phyloP scores from a whole-genome alignment of 2,888 invertebrate species.

The Shargacucullia verbasci region DNA sequence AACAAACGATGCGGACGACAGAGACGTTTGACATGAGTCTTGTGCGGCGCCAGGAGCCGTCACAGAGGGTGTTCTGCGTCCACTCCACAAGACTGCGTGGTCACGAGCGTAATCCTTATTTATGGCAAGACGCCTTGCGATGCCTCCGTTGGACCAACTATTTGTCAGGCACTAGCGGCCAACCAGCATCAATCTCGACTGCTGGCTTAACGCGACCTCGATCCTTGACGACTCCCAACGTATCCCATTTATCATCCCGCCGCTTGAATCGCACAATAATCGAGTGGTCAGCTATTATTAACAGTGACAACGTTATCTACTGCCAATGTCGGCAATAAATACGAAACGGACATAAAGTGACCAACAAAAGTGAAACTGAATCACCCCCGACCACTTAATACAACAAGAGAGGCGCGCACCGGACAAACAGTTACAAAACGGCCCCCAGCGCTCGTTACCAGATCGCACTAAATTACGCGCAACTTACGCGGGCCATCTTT shows the following conservation, averaged over 20 bases:
- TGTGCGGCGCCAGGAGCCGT: conserved; percentile 67
- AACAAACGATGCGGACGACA: conserved; percentile 71
- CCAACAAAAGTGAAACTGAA: conserved; percentile 84
- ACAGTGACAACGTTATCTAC: conserved; percentile 73
- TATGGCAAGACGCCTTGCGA: conserved; percentile 87
- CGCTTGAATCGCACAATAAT: conserved; percentile 63
- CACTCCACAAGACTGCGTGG: conserved; percentile 84
- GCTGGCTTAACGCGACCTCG: conserved; percentile 72
- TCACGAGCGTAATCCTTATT: conserved; percentile 87
- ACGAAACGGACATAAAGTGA: conserved; percentile 76
- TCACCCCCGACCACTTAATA: conserved; percentile 74
- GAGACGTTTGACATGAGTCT: conserved; percentile 75
- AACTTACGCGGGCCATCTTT: conserved; percentile 85
- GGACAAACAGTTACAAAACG: conserved; percentile 73
- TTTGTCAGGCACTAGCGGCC: conserved; percentile 80
- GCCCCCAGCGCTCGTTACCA: conserved; percentile 76
- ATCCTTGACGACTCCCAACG: conserved; percentile 66
- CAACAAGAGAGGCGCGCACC: conserved; percentile 72
- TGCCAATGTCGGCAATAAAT: conserved; percentile 74
- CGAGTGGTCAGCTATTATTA: conserved; percentile 66
- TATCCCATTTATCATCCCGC: conserved; percentile 64
- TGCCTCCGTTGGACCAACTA: conserved; percentile 84
- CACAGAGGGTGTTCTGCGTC: conserved; percentile 73
- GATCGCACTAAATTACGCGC: conserved; percentile 83
- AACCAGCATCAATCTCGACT: conserved; percentile 82